Conservation (phyloP, 2,888 invertebrate genomes). For the Ichneumoninae sp. region DNA sequence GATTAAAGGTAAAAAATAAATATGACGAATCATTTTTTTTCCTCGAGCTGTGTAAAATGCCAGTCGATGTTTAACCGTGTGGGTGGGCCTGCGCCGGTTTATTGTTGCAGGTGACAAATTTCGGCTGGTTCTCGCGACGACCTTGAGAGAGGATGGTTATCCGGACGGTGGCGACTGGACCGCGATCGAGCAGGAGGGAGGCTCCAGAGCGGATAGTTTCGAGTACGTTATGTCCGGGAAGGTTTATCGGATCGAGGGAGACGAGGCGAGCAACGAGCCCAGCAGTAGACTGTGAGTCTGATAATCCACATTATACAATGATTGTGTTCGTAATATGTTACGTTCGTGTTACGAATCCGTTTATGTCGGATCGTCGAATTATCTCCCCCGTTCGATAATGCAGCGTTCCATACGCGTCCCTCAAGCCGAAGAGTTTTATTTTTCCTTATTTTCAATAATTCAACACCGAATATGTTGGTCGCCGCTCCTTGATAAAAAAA, state of each 20-base stretch:
- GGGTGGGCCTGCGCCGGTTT: not conserved
- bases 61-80: not conserved
- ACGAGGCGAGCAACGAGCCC: conserved; percentile 94
- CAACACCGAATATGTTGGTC: not conserved
- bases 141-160: conserved; percentile 97
- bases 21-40: not conserved
- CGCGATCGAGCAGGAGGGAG: conserved; percentile 93
- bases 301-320: conserved; percentile 29
- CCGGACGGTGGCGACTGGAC: conserved; percentile 97
- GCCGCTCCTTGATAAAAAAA: no score
- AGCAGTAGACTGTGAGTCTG: conserved; percentile 90
- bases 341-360: not conserved
- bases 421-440: not conserved
- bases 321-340: not conserved
- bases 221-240: conserved; percentile 99
- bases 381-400: not conserved
- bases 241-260: conserved; percentile 98
- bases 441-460: not conserved
- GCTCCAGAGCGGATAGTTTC: conserved; percentile 96
- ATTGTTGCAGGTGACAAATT: conserved; percentile 84
- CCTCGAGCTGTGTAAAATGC: not conserved
- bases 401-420: not conserved
- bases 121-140: conserved; percentile 96
- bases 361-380: not conserved
- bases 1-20: not conserved